Percentiles rank a stretch among this genome's conserved stretches.
Conservation (phyloP, 2,888 invertebrate species). For the Erpobdella octoculata region DNA sequence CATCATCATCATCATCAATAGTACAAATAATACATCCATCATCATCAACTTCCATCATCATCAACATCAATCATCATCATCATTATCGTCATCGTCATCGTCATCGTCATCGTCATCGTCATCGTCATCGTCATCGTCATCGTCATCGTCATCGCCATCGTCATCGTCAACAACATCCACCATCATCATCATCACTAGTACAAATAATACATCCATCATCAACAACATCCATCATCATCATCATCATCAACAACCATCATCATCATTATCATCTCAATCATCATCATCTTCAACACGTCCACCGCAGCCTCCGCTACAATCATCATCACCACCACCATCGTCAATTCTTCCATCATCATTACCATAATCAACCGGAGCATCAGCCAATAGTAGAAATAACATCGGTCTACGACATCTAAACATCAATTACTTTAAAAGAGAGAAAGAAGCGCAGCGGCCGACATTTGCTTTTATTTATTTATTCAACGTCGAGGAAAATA, state of each 20-base stretch:
- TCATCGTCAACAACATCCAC: neutral
- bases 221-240: conserved; percentile 14
- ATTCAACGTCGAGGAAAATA: too few species aligned
- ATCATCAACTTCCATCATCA: neutral
- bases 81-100: conserved; percentile 15
- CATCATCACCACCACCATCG: conserved; percentile 30
- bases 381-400: too few species aligned
- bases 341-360: conserved; percentile 24
- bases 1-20: neutral
- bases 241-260: conserved; percentile 25
- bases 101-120: conserved; percentile 29
- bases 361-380: conserved; percentile 25
- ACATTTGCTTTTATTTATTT: too few species aligned
- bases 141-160: neutral
- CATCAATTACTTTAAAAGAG: too few species aligned
- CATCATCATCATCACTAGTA: neutral
- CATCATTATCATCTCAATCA: conserved; percentile 23
- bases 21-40: neutral
- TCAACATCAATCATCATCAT: neutral
- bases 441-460: too few species aligned
- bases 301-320: conserved; percentile 10
- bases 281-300: conserved; percentile 10
- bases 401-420: too few species aligned
- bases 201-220: neutral
- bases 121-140: conserved; percentile 26